These are phyloP conservation scores for Adoxophyes honmai DNA, from an alignment of 1,140 invertebrate species.

Conservation along the genomic window DNA sequence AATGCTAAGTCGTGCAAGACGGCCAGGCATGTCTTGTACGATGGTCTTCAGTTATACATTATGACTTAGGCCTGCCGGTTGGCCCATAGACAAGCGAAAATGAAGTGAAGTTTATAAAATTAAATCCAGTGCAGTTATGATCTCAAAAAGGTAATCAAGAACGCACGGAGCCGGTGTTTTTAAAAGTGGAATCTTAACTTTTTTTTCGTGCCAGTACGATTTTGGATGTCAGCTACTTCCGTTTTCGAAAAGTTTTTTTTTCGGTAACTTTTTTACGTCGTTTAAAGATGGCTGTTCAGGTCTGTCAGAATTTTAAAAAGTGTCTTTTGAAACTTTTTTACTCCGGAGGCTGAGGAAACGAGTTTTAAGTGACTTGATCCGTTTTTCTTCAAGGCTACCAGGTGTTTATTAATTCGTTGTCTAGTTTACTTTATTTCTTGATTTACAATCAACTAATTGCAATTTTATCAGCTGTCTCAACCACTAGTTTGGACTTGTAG, in stretches of 20 bases:
- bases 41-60: slow-evolving; percentile 54
- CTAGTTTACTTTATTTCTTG: no score
- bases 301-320: no score
- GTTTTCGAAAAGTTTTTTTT: slow-evolving; percentile 13
- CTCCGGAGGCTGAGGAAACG: no score
- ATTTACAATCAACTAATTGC: no score
- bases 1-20: not conserved
- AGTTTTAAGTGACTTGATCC: no score
- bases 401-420: no score
- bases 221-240: no score
- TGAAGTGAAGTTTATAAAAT: slow-evolving; percentile 53
- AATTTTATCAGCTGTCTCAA: no score
- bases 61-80: slow-evolving; percentile 40
- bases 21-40: slow-evolving; percentile 40
- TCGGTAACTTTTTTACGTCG: slow-evolving; percentile 29
- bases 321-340: no score
- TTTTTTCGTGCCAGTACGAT: slow-evolving; percentile 34
- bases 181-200: slow-evolving; percentile 18
- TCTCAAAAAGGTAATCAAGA: slow-evolving; percentile 30
- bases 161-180: slow-evolving; percentile 51
- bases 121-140: slow-evolving; percentile 40
- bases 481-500: no score
- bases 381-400: no score
- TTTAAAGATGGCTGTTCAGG: no score
- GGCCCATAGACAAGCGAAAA: slow-evolving; percentile 29